A percentile compares a stretch with the other conserved stretches of the same genome.
These are phyloP conservation scores for Calameuta pallipes DNA, from an alignment of 2,888 invertebrate species.

Conservation along the genomic window DNA sequence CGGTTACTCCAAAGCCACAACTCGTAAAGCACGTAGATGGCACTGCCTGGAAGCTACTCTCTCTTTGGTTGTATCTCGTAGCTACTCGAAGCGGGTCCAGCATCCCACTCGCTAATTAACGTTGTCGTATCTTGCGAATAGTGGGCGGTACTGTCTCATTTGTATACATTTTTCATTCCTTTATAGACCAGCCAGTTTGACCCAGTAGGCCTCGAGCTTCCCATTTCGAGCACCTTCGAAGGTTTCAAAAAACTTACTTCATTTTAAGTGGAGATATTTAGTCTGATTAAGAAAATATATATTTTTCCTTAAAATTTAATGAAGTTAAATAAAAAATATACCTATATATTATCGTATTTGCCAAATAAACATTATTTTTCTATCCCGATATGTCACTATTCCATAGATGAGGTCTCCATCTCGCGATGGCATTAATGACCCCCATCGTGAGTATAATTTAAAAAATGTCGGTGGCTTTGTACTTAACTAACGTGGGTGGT, in stretches of 20 bases:
- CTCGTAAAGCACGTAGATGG: constrained; percentile 6
- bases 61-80: neutral
- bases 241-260: neutral
- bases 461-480: constrained; percentile 28
- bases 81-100: neutral
- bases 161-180: constrained; percentile 5
- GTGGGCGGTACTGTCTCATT: constrained; percentile 8
- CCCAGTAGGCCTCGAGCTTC: neutral
- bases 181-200: neutral
- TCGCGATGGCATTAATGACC: constrained; percentile 27
- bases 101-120: constrained; percentile 7
- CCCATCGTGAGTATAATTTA: constrained; percentile 29
- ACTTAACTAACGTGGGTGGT: constrained; percentile 16
- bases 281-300: neutral
- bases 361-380: neutral
- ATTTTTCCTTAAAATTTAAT: neutral
- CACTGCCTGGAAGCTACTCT: constrained; percentile 3
- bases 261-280: neutral
- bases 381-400: neutral
- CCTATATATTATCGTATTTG: neutral
- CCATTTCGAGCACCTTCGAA: neutral
- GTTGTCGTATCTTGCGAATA: constrained; percentile 5
- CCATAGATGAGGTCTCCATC: constrained; percentile 27
- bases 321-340: neutral
- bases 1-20: neutral